These are phyloP conservation scores for Drosophila greeni DNA, from an alignment of 2,888 invertebrate genomes.

Conservation along the genomic window DNA sequence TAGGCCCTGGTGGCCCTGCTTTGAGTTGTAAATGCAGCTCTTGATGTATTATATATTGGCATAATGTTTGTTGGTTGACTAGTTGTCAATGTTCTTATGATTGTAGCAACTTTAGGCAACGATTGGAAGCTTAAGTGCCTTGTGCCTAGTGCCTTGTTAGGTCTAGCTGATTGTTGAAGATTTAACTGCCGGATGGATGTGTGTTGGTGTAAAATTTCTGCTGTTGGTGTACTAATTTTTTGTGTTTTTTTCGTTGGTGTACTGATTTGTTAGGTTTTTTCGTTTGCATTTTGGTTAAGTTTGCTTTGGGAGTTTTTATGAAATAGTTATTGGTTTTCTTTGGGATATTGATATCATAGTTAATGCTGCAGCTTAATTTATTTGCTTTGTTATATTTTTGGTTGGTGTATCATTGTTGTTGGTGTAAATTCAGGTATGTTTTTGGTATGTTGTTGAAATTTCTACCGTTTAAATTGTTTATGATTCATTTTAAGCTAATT, in stretches of 20 bases:
- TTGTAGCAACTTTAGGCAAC: neutral
- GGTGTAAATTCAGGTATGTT: neutral
- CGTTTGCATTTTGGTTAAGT: neutral
- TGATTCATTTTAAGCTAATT: neutral
- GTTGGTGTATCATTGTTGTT: neutral
- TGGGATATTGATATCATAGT: neutral
- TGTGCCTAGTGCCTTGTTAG: no score
- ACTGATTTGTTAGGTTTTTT: no score
- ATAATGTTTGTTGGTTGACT: neutral
- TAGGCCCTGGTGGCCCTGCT: neutral
- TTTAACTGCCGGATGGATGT: neutral
- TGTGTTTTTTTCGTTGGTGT: neutral
- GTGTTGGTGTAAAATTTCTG: neutral
- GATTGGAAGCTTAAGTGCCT: neutral
- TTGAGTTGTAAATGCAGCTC: neutral
- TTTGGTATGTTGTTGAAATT: neutral
- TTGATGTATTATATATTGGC: conserved; percentile 3
- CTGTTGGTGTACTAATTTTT: neutral
- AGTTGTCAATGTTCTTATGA: neutral
- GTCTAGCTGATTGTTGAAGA: neutral
- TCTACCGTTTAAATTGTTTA: neutral
- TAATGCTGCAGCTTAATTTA: neutral
- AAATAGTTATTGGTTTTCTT: neutral
- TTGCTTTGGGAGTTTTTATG: neutral
- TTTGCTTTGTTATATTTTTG: neutral